phyloP scores from a whole-genome alignment of 2,797 vertebrate species.

The Emys orbicularis region DNA sequence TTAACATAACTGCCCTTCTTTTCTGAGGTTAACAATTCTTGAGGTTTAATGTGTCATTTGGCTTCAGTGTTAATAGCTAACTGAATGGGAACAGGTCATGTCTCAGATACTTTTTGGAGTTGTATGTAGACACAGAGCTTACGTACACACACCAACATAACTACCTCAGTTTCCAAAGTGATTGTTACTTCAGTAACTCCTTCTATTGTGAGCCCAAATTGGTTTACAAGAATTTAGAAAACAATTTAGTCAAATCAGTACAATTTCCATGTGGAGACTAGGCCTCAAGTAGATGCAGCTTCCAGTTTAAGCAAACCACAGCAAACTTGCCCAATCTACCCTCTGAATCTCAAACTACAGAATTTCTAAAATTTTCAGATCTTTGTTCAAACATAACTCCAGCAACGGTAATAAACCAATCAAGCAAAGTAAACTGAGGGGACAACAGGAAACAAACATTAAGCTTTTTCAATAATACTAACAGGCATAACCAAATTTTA shows the following conservation, averaged over 20 bases:
- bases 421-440: neutral
- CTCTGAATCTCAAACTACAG: accelerated
- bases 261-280: neutral
- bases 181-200: neutral
- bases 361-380: neutral
- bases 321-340: neutral
- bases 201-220: neutral
- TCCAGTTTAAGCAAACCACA: neutral
- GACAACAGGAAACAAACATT: neutral
- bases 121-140: accelerated
- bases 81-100: neutral
- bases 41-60: neutral
- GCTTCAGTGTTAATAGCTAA: neutral
- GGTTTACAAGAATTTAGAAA: neutral
- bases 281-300: neutral
- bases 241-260: neutral
- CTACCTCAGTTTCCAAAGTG: neutral
- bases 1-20: neutral
- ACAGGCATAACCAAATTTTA: neutral
- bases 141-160: too few relatives aligned
- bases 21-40: too few relatives aligned
- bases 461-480: neutral
- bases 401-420: accelerated
- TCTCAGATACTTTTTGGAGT: neutral
- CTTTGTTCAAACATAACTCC: neutral